Percentiles rank a stretch among this genome's conserved stretches.
These are phyloP conservation scores for Drosophila hydei DNA, from an alignment of 1,140 invertebrate genomes.

Conservation along the genomic window DNA sequence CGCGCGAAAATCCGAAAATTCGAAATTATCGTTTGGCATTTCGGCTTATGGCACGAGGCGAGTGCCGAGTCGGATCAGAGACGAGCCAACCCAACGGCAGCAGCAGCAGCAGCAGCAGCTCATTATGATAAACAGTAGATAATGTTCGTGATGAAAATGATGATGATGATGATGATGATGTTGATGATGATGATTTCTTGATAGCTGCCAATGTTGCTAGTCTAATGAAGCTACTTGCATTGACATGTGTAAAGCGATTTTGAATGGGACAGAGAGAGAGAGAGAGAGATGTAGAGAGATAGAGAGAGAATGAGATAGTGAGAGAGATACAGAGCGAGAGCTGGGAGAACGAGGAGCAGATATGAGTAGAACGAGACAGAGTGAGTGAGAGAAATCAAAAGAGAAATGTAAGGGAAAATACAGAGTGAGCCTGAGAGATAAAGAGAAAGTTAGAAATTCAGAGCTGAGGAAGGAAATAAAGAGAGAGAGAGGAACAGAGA, in stretches of 20 bases:
- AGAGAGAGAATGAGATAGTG: too few relatives aligned
- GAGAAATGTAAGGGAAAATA: too few relatives aligned
- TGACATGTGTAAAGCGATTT: conserved; percentile 31
- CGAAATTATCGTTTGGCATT: conserved; percentile 21
- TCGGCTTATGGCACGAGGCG: conserved; percentile 35
- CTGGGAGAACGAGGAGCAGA: too few relatives aligned
- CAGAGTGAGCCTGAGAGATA: too few relatives aligned
- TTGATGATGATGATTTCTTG: conserved; percentile 19
- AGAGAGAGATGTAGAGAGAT: too few relatives aligned
- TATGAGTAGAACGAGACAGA: background rate
- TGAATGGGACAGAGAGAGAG: background rate
- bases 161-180: conserved; percentile 4
- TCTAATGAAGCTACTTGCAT: conserved; percentile 12
- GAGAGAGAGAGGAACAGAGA: background rate
- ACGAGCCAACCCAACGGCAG: background rate
- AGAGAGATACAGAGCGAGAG: too few relatives aligned
- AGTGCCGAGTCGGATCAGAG: background rate
- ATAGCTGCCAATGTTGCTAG: background rate
- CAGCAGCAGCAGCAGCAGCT: background rate
- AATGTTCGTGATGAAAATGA: conserved; percentile 8
- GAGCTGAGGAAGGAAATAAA: too few relatives aligned
- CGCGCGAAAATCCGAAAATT: conserved; percentile 63
- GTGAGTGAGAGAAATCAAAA: too few relatives aligned
- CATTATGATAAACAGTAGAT: conserved; percentile 18
- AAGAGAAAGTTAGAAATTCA: too few relatives aligned